Base-by-base conservation (phyloP, 2,113 vertebrate species). In the Otis tarda region DNA sequence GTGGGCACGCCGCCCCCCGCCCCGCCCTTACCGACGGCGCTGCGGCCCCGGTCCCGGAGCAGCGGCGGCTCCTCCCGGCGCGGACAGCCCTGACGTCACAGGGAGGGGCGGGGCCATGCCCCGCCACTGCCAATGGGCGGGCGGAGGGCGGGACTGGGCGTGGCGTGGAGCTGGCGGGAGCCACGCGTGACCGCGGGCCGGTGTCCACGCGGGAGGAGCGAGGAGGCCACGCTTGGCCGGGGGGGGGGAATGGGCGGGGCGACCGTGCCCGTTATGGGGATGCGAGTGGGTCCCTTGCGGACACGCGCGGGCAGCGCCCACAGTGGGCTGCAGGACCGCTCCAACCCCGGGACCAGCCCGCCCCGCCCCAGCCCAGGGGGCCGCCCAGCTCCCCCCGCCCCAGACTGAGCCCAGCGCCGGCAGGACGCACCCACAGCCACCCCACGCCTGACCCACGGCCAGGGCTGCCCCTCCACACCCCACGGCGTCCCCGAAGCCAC, bases 61-160 rank as follows among this genome's bases (percentile, higher is more conserved):
- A 10, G 90, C 83, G 67, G 90, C 83, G 67, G 35, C 90, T 67
- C 90, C 90, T 86, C 85, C 90, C 70, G 82, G 94, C 90, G 69
- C 84, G 82, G 90, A 27, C 86, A 22, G 74, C 63, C 23, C 39
- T 90, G 80, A 75, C 69, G 83, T 88, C 77, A 90, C 57, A 35
- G 70, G 16, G 70, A 49, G 47, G 41, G 93, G 93, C 47, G 80
- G 76, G 60, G 17, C 4, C 7, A 4, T 13, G 69, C 13, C 41
- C 25, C 10, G 25, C 35, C 12, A 12, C 39, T 12, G 78, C 79
- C 93, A 79, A 87, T 88, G 47, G 56, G 43, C 41, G 49, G 20
- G 49, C 17, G 11, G 22, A 39, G 30, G 49, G 27, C 27, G n/a
- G 27, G 35, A 35, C 14, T 43, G 27, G 11, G 7, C 49, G 49